Percentiles rank a stretch among this genome's conserved stretches.
These are phyloP conservation scores for Parascotia fuliginaria DNA, from an alignment of 2,888 invertebrate species.

Conservation along the genomic window DNA sequence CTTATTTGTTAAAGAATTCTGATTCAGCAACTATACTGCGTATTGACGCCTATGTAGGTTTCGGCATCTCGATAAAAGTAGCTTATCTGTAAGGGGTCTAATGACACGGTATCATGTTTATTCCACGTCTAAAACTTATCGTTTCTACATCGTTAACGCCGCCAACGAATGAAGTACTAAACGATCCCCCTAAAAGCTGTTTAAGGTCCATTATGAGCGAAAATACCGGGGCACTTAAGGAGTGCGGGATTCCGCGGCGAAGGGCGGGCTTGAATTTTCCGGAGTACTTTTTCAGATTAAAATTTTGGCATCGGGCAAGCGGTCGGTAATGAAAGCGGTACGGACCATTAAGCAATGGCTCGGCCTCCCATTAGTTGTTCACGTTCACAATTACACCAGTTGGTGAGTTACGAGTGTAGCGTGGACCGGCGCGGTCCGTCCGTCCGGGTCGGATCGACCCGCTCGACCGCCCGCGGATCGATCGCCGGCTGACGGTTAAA, in stretches of 20 bases:
- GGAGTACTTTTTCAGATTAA: constrained; percentile 69
- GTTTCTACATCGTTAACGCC: constrained; percentile 73
- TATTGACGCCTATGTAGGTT: neutral
- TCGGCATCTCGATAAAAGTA: neutral
- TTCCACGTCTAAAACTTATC: constrained; percentile 65
- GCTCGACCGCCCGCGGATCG: constrained; percentile 22
- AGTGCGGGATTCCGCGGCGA: constrained; percentile 41
- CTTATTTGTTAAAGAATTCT: too few relatives aligned
- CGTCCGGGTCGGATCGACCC: constrained; percentile 15
- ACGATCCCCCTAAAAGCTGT: constrained; percentile 66
- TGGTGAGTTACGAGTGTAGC: constrained; percentile 64
- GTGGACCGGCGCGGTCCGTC: constrained; percentile 33
- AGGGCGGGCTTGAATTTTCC: constrained; percentile 40
- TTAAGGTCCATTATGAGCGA: constrained; percentile 68
- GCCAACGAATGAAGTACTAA: constrained; percentile 64
- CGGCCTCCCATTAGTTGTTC: constrained; percentile 69
- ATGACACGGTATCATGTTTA: constrained; percentile 64
- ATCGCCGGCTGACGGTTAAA: constrained; percentile 30
- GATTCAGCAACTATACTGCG: too few relatives aligned
- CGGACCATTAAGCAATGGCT: constrained; percentile 69
- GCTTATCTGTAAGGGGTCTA: constrained; percentile 15
- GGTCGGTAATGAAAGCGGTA: constrained; percentile 71
- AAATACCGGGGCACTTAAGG: constrained; percentile 65
- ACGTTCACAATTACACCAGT: constrained; percentile 70
- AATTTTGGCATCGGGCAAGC: constrained; percentile 67